Base-by-base conservation (phyloP, 1,140 invertebrate species). In the Orussus abietinus region DNA sequence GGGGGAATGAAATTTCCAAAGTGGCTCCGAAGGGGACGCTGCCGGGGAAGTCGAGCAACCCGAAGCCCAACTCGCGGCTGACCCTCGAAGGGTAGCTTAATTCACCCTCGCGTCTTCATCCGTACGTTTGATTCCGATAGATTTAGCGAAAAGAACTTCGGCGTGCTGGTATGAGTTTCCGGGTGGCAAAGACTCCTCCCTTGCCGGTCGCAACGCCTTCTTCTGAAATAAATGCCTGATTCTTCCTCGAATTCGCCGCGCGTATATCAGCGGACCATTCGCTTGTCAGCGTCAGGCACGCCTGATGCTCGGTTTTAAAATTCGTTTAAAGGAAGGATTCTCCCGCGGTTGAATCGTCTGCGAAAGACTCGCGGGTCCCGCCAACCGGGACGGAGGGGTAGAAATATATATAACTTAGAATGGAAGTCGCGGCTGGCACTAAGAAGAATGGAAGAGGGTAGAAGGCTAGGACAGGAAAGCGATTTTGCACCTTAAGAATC, bases 211-310 rank as follows among this genome's bases (percentile, higher is more conserved):
- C 5, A 5, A 12, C n/a, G n/a, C 29, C 11, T 19, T 30, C n/a
- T 31, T 31, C 12, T 10, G 29, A 53, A 53, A 57, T 50, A 53
- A 49, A 55, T 47, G 47, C 55, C 42, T 44, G 53, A 46, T 42
- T 47, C 41, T 28, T 40, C 40, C 43, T 28, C 32, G 22, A 7
- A 34, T 4, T 5, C 32, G 7, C 32, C 5, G 14, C 32, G 15
- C 53, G 48, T 55, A 55, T 48, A 55, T 56, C 53, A 55, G 49
- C 34, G 41, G 38, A 48, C 52, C 51, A 51, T 51, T 56, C 53
- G 52, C 39, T 56, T 56, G 53, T 55, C 53, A 45, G 38, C 26
- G 19, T 55, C 53, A 56, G 53, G 55, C 48, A 51, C 45, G 48
- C 35, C 51, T 51, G 48, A 48, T 12, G 5, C 21, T 52, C 45